Evolutionary conservation across 2,888 invertebrate genomes (phyloP).

Genomic region (Megamerina dolium): DNA sequence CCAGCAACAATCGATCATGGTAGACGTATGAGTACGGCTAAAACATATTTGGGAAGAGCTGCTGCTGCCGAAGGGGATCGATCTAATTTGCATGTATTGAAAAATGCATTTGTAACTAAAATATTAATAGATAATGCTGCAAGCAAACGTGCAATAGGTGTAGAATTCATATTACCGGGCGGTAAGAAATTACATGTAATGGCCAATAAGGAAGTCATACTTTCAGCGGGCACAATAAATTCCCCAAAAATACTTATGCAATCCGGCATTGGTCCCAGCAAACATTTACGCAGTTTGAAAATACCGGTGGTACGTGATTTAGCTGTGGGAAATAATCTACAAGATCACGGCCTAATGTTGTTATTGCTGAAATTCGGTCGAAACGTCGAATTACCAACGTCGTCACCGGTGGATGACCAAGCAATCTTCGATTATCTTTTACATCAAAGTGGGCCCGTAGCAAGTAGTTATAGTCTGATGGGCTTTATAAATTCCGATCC

Average conservation of each 20-base stretch:
- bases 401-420: neutral
- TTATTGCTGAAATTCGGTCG: slow-evolving; percentile 42
- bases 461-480: slow-evolving; percentile 46
- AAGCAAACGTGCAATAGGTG: slow-evolving; percentile 32
- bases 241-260: slow-evolving; percentile 31
- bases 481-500: slow-evolving; percentile 51
- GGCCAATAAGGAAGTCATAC: slow-evolving; percentile 28
- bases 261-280: slow-evolving; percentile 32
- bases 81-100: slow-evolving; percentile 30
- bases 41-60: slow-evolving; percentile 51
- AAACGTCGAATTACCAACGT: slow-evolving; percentile 32
- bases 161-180: slow-evolving; percentile 20
- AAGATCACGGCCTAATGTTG: slow-evolving; percentile 67
- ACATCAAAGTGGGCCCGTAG: slow-evolving; percentile 23
- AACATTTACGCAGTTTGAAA: slow-evolving; percentile 21
- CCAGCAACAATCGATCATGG: slow-evolving; percentile 56
- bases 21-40: slow-evolving; percentile 53
- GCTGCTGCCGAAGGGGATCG: slow-evolving; percentile 14
- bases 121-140: slow-evolving; percentile 27
- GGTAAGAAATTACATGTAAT: slow-evolving; percentile 14
- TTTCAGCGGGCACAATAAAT: slow-evolving; percentile 35
- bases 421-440: slow-evolving; percentile 28
- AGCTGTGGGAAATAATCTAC: slow-evolving; percentile 66
- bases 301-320: slow-evolving; percentile 28
- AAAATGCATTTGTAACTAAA: slow-evolving; percentile 33